Percentiles rank a stretch among this genome's conserved stretches.
phyloP scores from a whole-genome alignment of 1,140 invertebrate species.

The Papilio machaon region DNA sequence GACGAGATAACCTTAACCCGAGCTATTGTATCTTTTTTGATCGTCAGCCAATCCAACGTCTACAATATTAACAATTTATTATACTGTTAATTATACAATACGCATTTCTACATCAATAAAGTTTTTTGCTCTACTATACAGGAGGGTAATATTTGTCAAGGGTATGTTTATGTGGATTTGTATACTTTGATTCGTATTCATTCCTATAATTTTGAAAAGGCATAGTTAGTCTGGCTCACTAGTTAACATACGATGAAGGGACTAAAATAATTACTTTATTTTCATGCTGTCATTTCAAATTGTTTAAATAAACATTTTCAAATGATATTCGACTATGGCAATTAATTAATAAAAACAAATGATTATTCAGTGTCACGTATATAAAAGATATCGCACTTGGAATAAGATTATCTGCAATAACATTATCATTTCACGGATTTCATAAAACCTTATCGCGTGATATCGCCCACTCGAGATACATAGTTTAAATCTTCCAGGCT shows the following conservation, averaged over 20 bases:
- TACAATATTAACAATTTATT: background rate
- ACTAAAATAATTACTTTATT: too few relatives aligned
- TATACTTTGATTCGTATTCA: too few relatives aligned
- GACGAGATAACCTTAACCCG: background rate
- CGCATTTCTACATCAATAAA: too few relatives aligned
- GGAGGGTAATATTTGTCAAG: too few relatives aligned
- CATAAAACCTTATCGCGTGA: slow-evolving; percentile 51
- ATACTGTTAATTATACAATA: background rate
- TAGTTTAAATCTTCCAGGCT: slow-evolving; percentile 58
- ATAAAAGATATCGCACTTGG: slow-evolving; percentile 45
- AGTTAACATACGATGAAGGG: too few relatives aligned
- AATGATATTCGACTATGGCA: background rate
- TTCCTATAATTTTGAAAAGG: too few relatives aligned
- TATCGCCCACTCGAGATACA: slow-evolving; percentile 64
- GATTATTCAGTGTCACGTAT: slow-evolving; percentile 38
- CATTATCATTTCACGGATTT: slow-evolving; percentile 52
- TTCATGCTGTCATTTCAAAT: background rate
- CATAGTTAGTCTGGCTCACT: too few relatives aligned
- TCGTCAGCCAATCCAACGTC: background rate
- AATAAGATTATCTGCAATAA: slow-evolving; percentile 52
- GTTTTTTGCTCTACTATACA: background rate
- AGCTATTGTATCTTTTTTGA: background rate
- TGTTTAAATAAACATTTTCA: background rate
- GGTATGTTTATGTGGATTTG: too few relatives aligned
- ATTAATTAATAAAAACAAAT: slow-evolving; percentile 29